These are phyloP conservation scores for Scaptomyza tumidula DNA, from an alignment of 2,888 invertebrate genomes.

Conservation along the genomic window DNA sequence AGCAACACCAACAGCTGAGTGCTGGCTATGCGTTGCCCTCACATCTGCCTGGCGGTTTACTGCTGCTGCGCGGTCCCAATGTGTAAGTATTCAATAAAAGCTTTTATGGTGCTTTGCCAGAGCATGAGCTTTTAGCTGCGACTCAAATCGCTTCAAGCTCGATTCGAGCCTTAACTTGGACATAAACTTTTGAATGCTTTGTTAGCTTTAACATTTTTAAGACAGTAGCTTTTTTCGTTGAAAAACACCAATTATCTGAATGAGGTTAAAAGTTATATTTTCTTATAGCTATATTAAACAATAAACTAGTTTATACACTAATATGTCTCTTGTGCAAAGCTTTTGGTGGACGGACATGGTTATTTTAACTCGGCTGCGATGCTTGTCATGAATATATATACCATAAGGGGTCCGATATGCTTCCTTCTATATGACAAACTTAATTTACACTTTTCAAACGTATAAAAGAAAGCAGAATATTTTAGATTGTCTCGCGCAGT, in stretches of 20 bases:
- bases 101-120: slow-evolving; percentile 16
- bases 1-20: slow-evolving; percentile 64
- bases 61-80: slow-evolving; percentile 37
- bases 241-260: not conserved
- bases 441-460: too few species aligned
- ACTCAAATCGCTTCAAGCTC: not conserved
- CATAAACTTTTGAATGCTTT: not conserved
- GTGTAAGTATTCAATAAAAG: slow-evolving; percentile 32
- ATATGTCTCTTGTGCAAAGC: not conserved
- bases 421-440: too few species aligned
- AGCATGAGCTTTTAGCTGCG: slow-evolving; percentile 16
- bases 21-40: slow-evolving; percentile 65
- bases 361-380: too few species aligned
- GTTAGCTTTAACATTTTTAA: not conserved
- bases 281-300: not conserved
- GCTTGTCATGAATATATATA: too few species aligned
- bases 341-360: not conserved
- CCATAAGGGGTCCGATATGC: too few species aligned
- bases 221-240: not conserved
- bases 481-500: not conserved
- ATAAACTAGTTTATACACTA: not conserved
- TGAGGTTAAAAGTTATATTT: not conserved
- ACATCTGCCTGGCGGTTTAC: slow-evolving; percentile 35
- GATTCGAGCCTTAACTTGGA: not conserved
- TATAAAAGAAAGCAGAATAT: not conserved